Evolutionary conservation across 2,113 vertebrate genomes (phyloP), one percentile per base, ranked within the genome.

Genomic region (Pseudorasbora parva): DNA sequence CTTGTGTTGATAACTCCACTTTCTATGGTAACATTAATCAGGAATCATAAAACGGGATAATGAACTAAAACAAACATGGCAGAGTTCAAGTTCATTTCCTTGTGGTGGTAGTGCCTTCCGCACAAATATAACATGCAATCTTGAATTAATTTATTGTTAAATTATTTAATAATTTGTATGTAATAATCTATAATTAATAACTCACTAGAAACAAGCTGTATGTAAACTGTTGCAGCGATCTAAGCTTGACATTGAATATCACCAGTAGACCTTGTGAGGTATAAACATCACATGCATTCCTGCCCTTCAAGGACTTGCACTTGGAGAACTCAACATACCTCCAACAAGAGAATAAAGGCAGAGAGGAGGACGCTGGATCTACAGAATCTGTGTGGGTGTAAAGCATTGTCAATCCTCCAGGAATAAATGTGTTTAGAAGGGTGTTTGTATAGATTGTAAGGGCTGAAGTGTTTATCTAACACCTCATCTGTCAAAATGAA

Each of bases 241-340:
- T 25, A 47, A 59, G 37, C 14, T 43, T 33, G 49, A 41, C 66
- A 74, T 9, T 41, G 47, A 83, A 37, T 84, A 51, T 68, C 57
- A 23, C 57, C 51, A 41, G 23, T 66, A 66, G 68, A 75, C 69
- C 45, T 81, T 81, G 77, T 23, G 60, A 69, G 30, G 51, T 56
- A n/a, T 49, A 75, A 62, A 71, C 57, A 80, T 3, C 49, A 27
- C 51, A 83, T 73, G 69, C 69, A 81, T 86, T 76, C 85, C 77
- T 84, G 27, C 49, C 33, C 72, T 59, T 83, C 57, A 83, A 86
- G 76, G 76, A 47, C 82, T 84, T 15, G 9, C 68, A 49, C 71
- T 68, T 37, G 12, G 12, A 83, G 81, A 43, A 62, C 77, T 66
- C 57, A 66, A 37, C 19, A 45, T 59, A 30, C 51, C 72, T 45